These are phyloP conservation scores for Cyrtorhinus lividipennis DNA, from an alignment of 1,140 invertebrate genomes.

Conservation along the genomic window DNA sequence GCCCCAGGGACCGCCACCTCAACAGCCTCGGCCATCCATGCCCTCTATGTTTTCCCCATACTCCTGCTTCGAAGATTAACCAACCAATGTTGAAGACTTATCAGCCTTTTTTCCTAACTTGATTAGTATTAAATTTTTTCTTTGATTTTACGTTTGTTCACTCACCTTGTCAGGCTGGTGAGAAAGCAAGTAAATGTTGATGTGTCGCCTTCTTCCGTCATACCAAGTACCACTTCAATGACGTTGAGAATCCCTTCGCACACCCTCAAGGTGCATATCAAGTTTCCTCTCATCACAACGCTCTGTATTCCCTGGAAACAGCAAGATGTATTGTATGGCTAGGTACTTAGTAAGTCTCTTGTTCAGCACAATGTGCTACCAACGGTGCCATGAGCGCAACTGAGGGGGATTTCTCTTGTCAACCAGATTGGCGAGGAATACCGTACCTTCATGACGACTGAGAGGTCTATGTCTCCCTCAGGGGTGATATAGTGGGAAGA, in stretches of 20 bases:
- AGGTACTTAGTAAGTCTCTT: no score
- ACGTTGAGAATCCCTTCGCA: constrained; percentile 82
- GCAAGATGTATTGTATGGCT: no score
- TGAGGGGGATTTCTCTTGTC: no score
- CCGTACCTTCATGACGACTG: constrained; percentile 74
- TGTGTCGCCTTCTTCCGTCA: constrained; percentile 34
- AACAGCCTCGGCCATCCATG: no score
- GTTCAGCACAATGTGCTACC: no score
- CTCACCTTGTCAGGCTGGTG: constrained; percentile 18
- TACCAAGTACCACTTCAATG: constrained; percentile 72
- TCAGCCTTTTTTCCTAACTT: no score
- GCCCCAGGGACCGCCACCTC: no score
- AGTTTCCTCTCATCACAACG: constrained; percentile 58
- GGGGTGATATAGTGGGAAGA: constrained; percentile 83
- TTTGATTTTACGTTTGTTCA: background rate
- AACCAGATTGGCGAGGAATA: no score
- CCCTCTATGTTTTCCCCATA: no score
- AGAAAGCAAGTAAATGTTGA: constrained; percentile 13
- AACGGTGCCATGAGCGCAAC: no score
- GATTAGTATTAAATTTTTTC: background rate
- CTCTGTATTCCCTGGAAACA: constrained; percentile 62
- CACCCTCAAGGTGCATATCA: constrained; percentile 65
- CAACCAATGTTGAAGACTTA: no score
- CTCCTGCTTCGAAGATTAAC: no score
- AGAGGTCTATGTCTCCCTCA: constrained; percentile 84